Conservation (phyloP, 1,140 invertebrate genomes). For the Melitaea cinxia region DNA sequence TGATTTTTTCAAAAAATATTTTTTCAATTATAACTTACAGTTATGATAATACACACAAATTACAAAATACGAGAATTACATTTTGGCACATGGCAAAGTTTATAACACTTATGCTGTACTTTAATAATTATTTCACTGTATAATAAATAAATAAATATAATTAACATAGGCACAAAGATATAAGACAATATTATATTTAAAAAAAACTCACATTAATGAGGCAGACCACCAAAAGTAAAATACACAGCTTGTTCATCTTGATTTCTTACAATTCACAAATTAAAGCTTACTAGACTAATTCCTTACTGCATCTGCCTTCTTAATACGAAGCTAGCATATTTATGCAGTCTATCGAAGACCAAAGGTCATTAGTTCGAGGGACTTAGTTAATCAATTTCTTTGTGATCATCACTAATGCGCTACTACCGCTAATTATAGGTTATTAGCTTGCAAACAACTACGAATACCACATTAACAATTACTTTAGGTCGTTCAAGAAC, state of each 20-base stretch:
- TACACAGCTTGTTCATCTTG: slow-evolving; percentile 51
- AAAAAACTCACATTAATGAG: slow-evolving; percentile 51
- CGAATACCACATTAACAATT: too few species aligned
- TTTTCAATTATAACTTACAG: too few species aligned
- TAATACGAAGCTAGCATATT: slow-evolving; percentile 29
- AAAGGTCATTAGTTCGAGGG: slow-evolving; percentile 42
- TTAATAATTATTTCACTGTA: too few species aligned
- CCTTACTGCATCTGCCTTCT: slow-evolving; percentile 31
- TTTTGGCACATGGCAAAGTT: too few species aligned
- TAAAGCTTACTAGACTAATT: slow-evolving; percentile 11
- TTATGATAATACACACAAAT: too few species aligned
- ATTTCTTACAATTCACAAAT: slow-evolving; percentile 25
- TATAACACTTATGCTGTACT: too few species aligned
- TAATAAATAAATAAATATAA: too few species aligned
- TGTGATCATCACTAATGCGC: slow-evolving; percentile 39
- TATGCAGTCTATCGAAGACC: slow-evolving; percentile 40
- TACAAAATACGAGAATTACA: too few species aligned
- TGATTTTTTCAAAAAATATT: too few species aligned
- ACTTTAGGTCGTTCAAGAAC: too few species aligned
- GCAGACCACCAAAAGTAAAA: slow-evolving; percentile 52
- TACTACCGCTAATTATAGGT: slow-evolving; percentile 22
- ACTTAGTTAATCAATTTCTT: slow-evolving; percentile 47
- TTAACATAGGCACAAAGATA: background rate
- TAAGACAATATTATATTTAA: slow-evolving; percentile 8
- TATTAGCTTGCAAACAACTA: too few species aligned